Percentiles rank a stretch among this genome's conserved stretches.
These are phyloP conservation scores for Falco biarmicus DNA, from an alignment of 2,797 vertebrate species.

Conservation along the genomic window DNA sequence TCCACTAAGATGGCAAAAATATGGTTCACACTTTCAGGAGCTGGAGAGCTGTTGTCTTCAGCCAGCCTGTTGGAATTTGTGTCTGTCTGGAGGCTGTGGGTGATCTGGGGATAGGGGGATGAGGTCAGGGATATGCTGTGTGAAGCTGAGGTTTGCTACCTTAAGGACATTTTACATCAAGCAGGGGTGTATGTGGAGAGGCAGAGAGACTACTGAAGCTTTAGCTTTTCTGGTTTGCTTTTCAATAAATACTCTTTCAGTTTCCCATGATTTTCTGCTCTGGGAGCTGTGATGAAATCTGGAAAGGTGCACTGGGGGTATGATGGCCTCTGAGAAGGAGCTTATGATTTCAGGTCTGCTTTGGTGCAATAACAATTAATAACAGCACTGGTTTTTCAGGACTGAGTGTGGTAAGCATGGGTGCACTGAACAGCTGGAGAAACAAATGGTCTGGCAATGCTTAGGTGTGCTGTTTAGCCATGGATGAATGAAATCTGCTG, in stretches of 20 bases:
- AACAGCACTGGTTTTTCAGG: not conserved
- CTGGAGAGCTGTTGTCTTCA: not conserved
- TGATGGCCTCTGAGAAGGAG: not conserved
- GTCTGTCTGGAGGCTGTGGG: not conserved
- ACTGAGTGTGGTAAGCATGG: not conserved
- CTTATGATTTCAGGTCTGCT: not conserved
- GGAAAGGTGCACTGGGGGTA: not conserved
- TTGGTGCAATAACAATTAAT: not conserved
- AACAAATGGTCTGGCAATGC: not conserved
- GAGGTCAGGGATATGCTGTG: accelerated
- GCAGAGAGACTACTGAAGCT: not conserved
- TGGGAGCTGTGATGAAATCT: not conserved
- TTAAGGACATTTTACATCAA: not conserved
- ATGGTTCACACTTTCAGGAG: not conserved
- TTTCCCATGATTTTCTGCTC: not conserved
- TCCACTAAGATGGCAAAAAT: not conserved
- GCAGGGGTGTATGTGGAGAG: not conserved
- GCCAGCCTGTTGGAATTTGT: not conserved
- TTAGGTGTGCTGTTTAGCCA: not conserved
- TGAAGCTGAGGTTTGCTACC: not conserved
- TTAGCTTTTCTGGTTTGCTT: not conserved
- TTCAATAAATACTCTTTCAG: not conserved
- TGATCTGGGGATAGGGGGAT: not conserved
- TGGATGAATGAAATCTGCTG: not conserved
- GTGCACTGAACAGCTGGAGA: not conserved